Base-by-base conservation (phyloP, 2,113 vertebrate genomes). In the Panthera uncia region DNA sequence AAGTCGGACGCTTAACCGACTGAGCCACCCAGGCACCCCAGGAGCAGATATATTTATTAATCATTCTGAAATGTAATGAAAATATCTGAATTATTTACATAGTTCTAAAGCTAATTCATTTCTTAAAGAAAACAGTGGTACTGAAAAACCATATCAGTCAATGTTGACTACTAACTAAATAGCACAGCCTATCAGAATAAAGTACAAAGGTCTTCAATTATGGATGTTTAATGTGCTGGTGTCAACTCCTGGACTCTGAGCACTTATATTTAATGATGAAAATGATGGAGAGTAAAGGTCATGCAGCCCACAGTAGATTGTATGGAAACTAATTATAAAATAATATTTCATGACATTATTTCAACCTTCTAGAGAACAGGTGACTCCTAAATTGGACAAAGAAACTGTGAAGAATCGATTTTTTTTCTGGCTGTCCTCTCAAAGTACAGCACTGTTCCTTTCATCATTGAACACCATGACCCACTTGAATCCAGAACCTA, bases 321-420 rank as follows among this genome's bases (percentile, higher is more conserved):
- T n/a, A 74, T 9, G 74, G 41, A 93, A 96, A 90, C 15, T 82
- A 84, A 95, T 94, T 84, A 94, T 78, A 92, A 96, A 91, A 92
- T 86, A 95, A 45, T 78, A 85, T 66, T 96, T 93, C 12, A 27
- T 68, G 74, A 92, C 5, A 94, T 94, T 89, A 71, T 84, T 95
- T 94, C 45, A 96, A n/a, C 4, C 38, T 96, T 76, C 21, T 41
- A 52, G n/a, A 81, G 74, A 91, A 87, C 10, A 96, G 76, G 8
- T 76, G 33, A 73, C 45, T 87, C 13, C 55, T 84, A 88, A 94
- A 48, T 71, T 90, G 81, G 84, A 90, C 15, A 84, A 93, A 16
- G 7, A 83, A 78, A 82, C 27, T 74, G 45, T 55, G 8, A 18
- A 82, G 33, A 57, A 95, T 94, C 13, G 92, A 52, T 48, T 91